Evolutionary conservation across 2,113 vertebrate species (phyloP), one percentile per base, ranked within the genome.

Genomic region (Erythrolamprus reginae): DNA sequence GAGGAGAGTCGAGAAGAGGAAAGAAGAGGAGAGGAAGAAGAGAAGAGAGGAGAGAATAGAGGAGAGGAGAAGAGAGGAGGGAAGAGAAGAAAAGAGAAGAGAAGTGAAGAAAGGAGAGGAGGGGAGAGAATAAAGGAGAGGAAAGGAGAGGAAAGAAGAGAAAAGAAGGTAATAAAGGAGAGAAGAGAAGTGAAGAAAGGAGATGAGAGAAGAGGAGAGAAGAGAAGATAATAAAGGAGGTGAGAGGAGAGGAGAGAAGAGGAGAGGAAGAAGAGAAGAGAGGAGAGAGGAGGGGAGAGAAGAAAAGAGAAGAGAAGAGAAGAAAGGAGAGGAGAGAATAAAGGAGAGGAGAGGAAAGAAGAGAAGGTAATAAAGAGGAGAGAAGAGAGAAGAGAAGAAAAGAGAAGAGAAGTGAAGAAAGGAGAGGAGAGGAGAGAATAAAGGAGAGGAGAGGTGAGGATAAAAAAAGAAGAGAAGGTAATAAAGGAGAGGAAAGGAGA

Each of bases 381-480:
- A 33, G 47, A 87, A 93, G 96, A 13, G 95, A 92, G 92, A 92
- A 92, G 94, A 95, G 87, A 93, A 91, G 89, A 55, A 24, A 12
- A 77, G 87, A 85, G 91, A 92, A 61, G 58, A 87, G 92, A 92
- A 89, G 19, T 10, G 38, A 87, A 91, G 92, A 93, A 82, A 93
- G 89, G 86, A 89, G 92, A 24, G 50, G 92, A 95, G 15, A 94
- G 5, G 5, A 45, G 10, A 50, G 50, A 50, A 10, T 0, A 12
- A 10, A 50, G 6, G 8, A 50, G 48, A 50, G 6, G 9, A 48
- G 48, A 48, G 6, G 1, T 1, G 48, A 48, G 5, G 48, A 48
- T n/a, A n/a, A n/a, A 9, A 48, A 8, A 9, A 50, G 48, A 50
- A 19, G 38, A 86, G 91, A 92, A 93, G 82, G n/a, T n/a, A 94